Base-by-base conservation (phyloP, 2,888 invertebrate species). In the Marronus borbonicus region DNA sequence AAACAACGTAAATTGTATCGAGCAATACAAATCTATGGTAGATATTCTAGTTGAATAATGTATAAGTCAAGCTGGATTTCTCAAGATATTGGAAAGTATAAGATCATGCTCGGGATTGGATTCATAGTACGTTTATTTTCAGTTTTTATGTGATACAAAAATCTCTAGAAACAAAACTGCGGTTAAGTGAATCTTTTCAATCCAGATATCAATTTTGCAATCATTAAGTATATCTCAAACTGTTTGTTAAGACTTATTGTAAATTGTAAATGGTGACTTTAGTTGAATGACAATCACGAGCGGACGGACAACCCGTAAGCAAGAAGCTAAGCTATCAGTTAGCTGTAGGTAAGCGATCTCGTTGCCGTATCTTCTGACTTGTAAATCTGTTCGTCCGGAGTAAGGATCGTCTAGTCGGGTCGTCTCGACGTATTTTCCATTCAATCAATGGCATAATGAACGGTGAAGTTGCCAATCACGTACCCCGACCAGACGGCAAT, bases 401-500 rank as follows among this genome's bases (percentile, higher is more conserved):
- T 69, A 68, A 28, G 68, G 49, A 68, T 68, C 49, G 50, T 68
- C 50, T 31, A 74, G 44, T 44, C 24, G 62, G 39, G 36, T 60
- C 28, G 60, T 60, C 52, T 76, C 64, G 68, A n/a, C 52, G 49
- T 64, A 64, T 72, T 77, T 72, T 65, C 72, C 60, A 77, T 77
- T 77, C 70, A 72, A 62, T 77, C 70, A 44, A 62, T 60, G 64
- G 64, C 58, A 77, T 77, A 77, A 77, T 70, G 70, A 77, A 77
- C 64, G 60, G 70, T 52, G 31, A 64, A 72, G 72, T 77, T 77
- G 77, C 77, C 72, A 72, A 77, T 77, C 77, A 77, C 64, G 77
- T 77, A 64, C 52, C 72, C 28, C 69, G 20, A 72, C 10, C 31
- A 60, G 60, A 60, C 62, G 44, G 44, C 39, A 74, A 74, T 60